Percentiles rank a stretch among this genome's conserved stretches.
These are phyloP conservation scores for Brachionus sp. DNA, from an alignment of 1,140 invertebrate species.

Conservation along the genomic window DNA sequence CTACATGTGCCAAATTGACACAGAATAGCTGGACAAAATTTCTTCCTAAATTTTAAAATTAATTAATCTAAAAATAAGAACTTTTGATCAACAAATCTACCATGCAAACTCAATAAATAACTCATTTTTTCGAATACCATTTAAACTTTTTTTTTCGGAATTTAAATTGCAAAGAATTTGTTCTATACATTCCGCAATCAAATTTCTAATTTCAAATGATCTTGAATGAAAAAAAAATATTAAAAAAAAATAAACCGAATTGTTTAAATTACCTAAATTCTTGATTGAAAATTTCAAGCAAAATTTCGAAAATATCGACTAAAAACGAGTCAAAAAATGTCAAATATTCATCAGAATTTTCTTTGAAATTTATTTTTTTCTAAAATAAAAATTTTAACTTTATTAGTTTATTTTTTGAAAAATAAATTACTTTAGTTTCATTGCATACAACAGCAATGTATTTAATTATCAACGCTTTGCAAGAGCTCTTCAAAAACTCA, in stretches of 20 bases:
- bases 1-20: slow-evolving; percentile 37
- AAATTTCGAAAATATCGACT: neutral
- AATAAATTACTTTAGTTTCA: neutral
- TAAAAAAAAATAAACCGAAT: neutral
- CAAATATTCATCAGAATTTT: neutral
- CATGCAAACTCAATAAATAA: slow-evolving; percentile 28
- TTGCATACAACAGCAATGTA: slow-evolving; percentile 25
- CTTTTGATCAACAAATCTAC: neutral
- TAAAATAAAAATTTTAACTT: neutral
- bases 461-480: slow-evolving; percentile 16
- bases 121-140: slow-evolving; percentile 12
- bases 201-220: neutral
- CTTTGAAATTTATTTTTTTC: neutral
- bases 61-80: neutral
- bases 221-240: neutral
- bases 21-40: slow-evolving; percentile 38
- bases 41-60: neutral
- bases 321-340: slow-evolving; percentile 14
- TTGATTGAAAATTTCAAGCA: slow-evolving; percentile 21
- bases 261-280: neutral
- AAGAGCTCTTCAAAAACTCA: neutral
- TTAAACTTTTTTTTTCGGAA: neutral
- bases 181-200: slow-evolving; percentile 15
- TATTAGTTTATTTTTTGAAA: neutral
- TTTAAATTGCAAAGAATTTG: neutral